These are phyloP conservation scores for Scrobipalpa atriplicella DNA, from an alignment of 2,888 invertebrate species.

Conservation along the genomic window DNA sequence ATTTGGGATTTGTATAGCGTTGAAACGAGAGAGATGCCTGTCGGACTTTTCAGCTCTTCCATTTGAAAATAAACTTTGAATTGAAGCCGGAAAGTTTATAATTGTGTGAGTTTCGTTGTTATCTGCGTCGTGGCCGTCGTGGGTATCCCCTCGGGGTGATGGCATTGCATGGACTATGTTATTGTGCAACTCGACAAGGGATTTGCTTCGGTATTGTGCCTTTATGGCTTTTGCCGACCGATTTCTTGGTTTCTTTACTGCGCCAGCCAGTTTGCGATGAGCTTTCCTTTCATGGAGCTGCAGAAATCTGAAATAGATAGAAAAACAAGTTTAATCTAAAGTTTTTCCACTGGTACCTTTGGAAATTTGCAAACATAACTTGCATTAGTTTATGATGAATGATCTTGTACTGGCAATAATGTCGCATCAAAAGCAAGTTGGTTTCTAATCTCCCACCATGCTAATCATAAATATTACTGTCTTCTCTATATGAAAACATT, in stretches of 20 bases:
- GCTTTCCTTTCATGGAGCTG: neutral
- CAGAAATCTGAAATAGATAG: no score
- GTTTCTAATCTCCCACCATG: no score
- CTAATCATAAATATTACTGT: no score
- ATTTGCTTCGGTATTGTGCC: slow-evolving; percentile 54
- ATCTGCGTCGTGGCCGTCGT: slow-evolving; percentile 44
- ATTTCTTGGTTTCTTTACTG: slow-evolving; percentile 36
- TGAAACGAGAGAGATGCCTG: slow-evolving; percentile 66
- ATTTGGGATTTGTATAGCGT: slow-evolving; percentile 60
- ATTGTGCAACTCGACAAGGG: slow-evolving; percentile 63
- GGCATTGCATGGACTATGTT: slow-evolving; percentile 52
- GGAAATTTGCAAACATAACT: no score
- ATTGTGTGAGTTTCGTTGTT: slow-evolving; percentile 34
- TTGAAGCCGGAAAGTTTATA: slow-evolving; percentile 33
- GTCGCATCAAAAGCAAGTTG: no score
- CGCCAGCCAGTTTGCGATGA: neutral
- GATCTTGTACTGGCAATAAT: no score
- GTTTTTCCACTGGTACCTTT: no score
- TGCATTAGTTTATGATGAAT: no score
- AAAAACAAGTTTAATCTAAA: no score
- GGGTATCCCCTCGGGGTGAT: slow-evolving; percentile 54
- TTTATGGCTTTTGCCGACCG: slow-evolving; percentile 43
- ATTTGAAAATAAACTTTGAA: slow-evolving; percentile 31
- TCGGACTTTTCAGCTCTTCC: slow-evolving; percentile 25
- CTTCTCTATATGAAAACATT: no score